A percentile compares a stretch with the other conserved stretches of the same genome.
Evolutionary conservation across 2,888 invertebrate genomes (phyloP).

Genomic region (Paralinhomoeus sp.): DNA sequence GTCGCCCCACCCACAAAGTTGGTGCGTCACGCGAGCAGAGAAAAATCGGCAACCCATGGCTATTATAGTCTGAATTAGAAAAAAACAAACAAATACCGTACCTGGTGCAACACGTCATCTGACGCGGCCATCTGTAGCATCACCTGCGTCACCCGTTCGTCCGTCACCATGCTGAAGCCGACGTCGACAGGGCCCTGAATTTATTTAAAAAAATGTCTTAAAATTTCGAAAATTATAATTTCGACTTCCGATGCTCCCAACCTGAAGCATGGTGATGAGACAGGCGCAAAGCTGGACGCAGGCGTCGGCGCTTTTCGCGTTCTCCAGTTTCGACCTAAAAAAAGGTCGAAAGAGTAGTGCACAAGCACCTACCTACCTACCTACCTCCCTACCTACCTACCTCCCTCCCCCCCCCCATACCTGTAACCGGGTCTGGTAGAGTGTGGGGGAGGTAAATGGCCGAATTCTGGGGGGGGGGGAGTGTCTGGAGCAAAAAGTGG

Average conservation of each 20-base stretch:
- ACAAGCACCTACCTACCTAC: too few species aligned
- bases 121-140: slow-evolving; percentile 85
- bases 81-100: slow-evolving; percentile 9
- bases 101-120: slow-evolving; percentile 57
- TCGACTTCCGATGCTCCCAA: slow-evolving; percentile 9
- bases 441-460: too few species aligned
- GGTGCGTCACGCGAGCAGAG: too few species aligned
- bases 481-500: too few species aligned
- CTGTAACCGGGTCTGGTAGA: too few species aligned
- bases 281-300: slow-evolving; percentile 14
- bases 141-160: slow-evolving; percentile 72
- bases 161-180: slow-evolving; percentile 43
- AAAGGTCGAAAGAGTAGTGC: too few species aligned
- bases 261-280: slow-evolving; percentile 53
- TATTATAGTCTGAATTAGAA: neutral
- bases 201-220: neutral
- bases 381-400: too few species aligned
- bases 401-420: too few species aligned
- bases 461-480: too few species aligned
- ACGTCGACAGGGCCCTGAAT: slow-evolving; percentile 64
- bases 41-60: too few species aligned
- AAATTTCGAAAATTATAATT: neutral
- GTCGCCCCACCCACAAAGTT: too few species aligned
- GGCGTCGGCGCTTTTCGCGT: slow-evolving; percentile 10
- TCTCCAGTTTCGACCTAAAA: slow-evolving; percentile 11